A percentile compares a stretch with the other conserved stretches of the same genome.
phyloP scores from a whole-genome alignment of 2,797 vertebrate species.

The Hyperoplus lanceolatus region DNA sequence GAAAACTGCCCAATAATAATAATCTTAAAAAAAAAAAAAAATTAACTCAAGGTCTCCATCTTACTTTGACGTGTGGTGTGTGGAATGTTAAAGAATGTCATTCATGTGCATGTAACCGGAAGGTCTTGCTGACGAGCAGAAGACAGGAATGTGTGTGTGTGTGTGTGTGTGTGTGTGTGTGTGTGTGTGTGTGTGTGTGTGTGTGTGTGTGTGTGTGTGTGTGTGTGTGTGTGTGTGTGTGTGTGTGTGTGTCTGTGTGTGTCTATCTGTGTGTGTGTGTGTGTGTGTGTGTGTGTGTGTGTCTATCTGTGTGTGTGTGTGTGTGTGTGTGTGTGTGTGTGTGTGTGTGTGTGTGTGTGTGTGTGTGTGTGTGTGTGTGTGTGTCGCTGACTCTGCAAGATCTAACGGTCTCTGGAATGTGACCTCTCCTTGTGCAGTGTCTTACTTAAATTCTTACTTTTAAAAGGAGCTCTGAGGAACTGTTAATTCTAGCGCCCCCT shows the following conservation, averaged over 20 bases:
- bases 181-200: slow-evolving; percentile 28
- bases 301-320: slow-evolving; percentile 21
- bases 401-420: slow-evolving; percentile 52
- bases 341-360: slow-evolving; percentile 31
- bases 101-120: neutral
- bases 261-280: slow-evolving; percentile 19
- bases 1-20: too few relatives aligned
- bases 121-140: slow-evolving; percentile 52
- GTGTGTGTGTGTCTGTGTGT: slow-evolving; percentile 32
- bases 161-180: slow-evolving; percentile 32
- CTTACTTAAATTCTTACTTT: too few relatives aligned
- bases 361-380: slow-evolving; percentile 17
- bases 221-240: slow-evolving; percentile 24
- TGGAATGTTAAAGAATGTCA: neutral
- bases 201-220: slow-evolving; percentile 15
- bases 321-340: slow-evolving; percentile 28
- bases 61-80: too few relatives aligned
- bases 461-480: too few relatives aligned
- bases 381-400: slow-evolving; percentile 45
- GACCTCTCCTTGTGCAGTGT: slow-evolving; percentile 13
- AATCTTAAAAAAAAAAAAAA: too few relatives aligned
- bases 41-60: rapidly evolving
- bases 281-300: slow-evolving; percentile 29
- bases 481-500: too few relatives aligned
- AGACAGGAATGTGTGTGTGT: slow-evolving; percentile 34